Conservation (phyloP, 2,888 invertebrate genomes). For the Fragum sueziense region DNA sequence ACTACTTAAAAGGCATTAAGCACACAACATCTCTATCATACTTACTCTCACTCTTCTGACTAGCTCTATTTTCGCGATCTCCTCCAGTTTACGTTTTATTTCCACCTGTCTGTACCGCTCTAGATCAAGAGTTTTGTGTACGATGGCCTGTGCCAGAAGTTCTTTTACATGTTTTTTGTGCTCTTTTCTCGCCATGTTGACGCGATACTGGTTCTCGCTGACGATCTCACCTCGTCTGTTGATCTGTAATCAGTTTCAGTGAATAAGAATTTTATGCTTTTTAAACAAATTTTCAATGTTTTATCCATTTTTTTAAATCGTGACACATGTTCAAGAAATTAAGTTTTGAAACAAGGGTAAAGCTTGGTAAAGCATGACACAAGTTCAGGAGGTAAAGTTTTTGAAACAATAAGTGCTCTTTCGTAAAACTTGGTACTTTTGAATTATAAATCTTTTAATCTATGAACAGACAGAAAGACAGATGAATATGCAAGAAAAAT, state of each 20-base stretch:
- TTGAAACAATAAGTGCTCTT: no score
- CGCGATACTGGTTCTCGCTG: conserved; percentile 78
- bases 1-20: no score
- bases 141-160: conserved; percentile 82
- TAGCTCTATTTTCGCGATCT: conserved; percentile 81
- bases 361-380: no score
- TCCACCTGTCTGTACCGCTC: conserved; percentile 78
- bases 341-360: no score
- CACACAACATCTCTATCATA: neutral
- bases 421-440: no score
- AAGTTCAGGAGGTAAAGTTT: no score
- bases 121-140: conserved; percentile 81
- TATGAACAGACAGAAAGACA: no score
- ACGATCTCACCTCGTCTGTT: conserved; percentile 78
- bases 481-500: no score
- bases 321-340: no score
- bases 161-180: conserved; percentile 81
- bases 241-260: conserved; percentile 68
- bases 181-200: conserved; percentile 80
- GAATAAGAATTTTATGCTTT: neutral
- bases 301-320: no score
- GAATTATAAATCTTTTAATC: no score
- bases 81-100: conserved; percentile 80
- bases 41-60: conserved; percentile 81
- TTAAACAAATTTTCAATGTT: neutral